phyloP scores from a whole-genome alignment of 2,888 invertebrate genomes.

The Mimachlamys varia region DNA sequence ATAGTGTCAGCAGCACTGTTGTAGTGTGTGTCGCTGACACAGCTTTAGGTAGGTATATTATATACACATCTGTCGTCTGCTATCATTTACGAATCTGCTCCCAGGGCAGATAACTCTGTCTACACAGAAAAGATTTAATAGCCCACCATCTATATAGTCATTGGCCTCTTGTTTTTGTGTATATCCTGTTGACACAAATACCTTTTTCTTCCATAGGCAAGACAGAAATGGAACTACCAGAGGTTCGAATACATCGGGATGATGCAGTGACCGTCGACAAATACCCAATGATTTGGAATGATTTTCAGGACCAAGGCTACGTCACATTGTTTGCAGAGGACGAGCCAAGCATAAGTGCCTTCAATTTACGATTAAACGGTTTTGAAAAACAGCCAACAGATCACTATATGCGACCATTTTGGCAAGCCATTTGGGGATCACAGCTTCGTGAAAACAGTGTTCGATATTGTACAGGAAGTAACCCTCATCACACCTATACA shows the following conservation, averaged over 20 bases:
- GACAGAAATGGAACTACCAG: slow-evolving; percentile 69
- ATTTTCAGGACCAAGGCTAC: slow-evolving; percentile 73
- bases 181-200: too few relatives aligned
- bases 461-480: slow-evolving; percentile 70
- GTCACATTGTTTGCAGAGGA: slow-evolving; percentile 79
- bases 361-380: slow-evolving; percentile 76
- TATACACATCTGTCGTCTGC: too few relatives aligned
- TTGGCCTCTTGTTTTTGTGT: too few relatives aligned
- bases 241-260: slow-evolving; percentile 58
- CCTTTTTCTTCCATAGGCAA: slow-evolving; percentile 57
- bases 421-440: slow-evolving; percentile 71
- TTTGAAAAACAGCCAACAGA: slow-evolving; percentile 76
- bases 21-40: too few relatives aligned
- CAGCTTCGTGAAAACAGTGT: slow-evolving; percentile 60
- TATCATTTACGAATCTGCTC: too few relatives aligned
- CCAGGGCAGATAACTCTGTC: too few relatives aligned
- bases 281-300: slow-evolving; percentile 77
- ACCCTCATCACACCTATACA: slow-evolving; percentile 72
- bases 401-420: slow-evolving; percentile 80
- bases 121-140: too few relatives aligned
- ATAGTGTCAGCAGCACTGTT: too few relatives aligned
- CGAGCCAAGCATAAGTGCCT: slow-evolving; percentile 73
- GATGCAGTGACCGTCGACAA: slow-evolving; percentile 66
- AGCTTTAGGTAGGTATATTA: too few relatives aligned
- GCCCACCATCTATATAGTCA: too few relatives aligned